Percentiles rank a stretch among this genome's conserved stretches.
These are phyloP conservation scores for Myotis davidii DNA, from an alignment of 2,113 vertebrate species.

Conservation along the genomic window DNA sequence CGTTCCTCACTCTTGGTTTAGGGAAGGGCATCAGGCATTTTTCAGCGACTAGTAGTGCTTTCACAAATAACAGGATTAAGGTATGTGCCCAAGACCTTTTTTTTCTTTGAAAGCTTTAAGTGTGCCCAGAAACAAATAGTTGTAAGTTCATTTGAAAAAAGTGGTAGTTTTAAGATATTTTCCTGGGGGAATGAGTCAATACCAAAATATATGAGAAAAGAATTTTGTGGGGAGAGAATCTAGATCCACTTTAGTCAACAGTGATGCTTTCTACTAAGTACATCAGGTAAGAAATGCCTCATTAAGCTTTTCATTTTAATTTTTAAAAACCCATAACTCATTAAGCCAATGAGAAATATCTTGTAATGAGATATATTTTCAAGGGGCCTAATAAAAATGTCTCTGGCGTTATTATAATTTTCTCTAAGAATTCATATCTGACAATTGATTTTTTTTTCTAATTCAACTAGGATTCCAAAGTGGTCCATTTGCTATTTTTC, in stretches of 20 bases:
- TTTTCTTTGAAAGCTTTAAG: background rate
- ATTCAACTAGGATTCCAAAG: conserved; percentile 62
- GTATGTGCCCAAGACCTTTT: background rate
- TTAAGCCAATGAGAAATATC: background rate
- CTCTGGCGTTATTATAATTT: conserved; percentile 30
- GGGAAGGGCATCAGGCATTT: background rate
- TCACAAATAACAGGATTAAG: background rate
- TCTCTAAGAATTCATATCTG: conserved; percentile 53
- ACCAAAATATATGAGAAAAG: background rate
- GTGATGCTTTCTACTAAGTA: background rate
- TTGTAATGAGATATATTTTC: conserved; percentile 47
- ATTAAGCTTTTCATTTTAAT: background rate
- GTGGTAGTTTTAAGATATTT: background rate
- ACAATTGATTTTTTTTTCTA: conserved; percentile 57
- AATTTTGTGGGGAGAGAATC: background rate
- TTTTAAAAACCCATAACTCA: background rate
- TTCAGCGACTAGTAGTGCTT: background rate
- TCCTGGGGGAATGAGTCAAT: background rate
- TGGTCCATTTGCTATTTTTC: conserved; percentile 31
- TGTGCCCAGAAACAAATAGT: background rate
- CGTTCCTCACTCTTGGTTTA: background rate
- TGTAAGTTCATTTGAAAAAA: background rate
- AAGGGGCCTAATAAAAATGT: conserved; percentile 54
- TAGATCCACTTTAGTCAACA: background rate
- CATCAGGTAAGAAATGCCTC: background rate